Base-by-base conservation (phyloP, 2,113 vertebrate species). In the Rutilus rutilus region DNA sequence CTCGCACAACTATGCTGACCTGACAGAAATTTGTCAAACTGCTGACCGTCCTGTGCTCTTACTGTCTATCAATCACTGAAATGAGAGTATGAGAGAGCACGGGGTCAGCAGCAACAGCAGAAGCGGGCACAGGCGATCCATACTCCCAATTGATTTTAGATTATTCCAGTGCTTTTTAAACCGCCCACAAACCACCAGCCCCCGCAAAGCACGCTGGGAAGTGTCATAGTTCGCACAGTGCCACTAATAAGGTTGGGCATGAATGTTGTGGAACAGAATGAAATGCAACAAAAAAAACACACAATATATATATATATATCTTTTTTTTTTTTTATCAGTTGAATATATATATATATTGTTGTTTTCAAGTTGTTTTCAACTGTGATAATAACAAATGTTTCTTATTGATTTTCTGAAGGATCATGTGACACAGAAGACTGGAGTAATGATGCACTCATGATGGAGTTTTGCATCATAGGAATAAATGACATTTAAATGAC, bases 141-240 rank as follows among this genome's bases (percentile, higher is more conserved):
- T 89, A 84, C 82, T n/a, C 6, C 15, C 4, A 39, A 91, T 90
- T 65, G 87, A 91, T 91, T 87, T 89, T 78, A 83, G 77, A 88
- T 88, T 19, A 88, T 87, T 89, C 84, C 87, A 64, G 59, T 36
- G 45, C 84, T 54, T 64, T 64, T 47, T 45, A 54, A 45, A 36
- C 67, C 39, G 1, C 33, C 78, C 71, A 69, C 30, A 57, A 59
- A 36, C 67, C 42, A 15, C 11, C 47, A 50, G 14, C 57, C 74
- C 54, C 54, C 9, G 42, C 76, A 75, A 86, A 76, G 86, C 69
- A 87, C 52, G 64, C 83, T 85, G 86, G 83, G 83, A 83, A 73
- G 67, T n/a, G 78, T 39, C 71, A 84, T 47, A 60, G 69, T 78
- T 86, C 36, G 33, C 1, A 9, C 62, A 59, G n/a, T 3, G n/a